These are phyloP conservation scores for Spodoptera litura DNA, from an alignment of 1,140 invertebrate species.

Conservation along the genomic window DNA sequence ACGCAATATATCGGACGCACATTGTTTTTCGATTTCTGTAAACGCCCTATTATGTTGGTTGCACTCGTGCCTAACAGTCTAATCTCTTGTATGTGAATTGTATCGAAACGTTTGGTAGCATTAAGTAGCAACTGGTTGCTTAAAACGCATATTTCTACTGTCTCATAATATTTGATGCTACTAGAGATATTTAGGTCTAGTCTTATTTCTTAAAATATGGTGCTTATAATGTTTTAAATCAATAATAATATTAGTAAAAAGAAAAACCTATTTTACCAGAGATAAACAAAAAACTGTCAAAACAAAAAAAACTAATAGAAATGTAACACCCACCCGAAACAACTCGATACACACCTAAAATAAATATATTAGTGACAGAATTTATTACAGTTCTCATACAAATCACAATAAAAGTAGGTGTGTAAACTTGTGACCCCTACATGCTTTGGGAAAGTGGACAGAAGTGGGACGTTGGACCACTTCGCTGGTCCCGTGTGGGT, in stretches of 20 bases:
- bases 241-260: not conserved
- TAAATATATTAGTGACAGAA: constrained; percentile 21
- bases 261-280: not conserved
- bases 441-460: constrained; percentile 36
- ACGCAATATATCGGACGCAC: constrained; percentile 23
- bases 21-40: constrained; percentile 24
- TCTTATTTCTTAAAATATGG: no score
- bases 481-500: constrained; percentile 34
- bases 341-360: not conserved
- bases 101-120: not conserved
- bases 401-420: constrained; percentile 47
- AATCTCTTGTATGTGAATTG: constrained; percentile 6
- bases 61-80: not conserved
- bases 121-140: not conserved
- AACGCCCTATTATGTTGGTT: not conserved
- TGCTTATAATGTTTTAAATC: not conserved
- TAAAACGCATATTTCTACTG: not conserved
- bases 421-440: constrained; percentile 44
- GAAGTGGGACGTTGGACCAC: constrained; percentile 50
- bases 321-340: not conserved
- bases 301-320: not conserved
- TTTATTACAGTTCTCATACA: constrained; percentile 44
- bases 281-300: not conserved
- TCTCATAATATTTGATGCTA: no score
- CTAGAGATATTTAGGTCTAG: no score